phyloP scores from a whole-genome alignment of 2,888 invertebrate species.

The Scotopteryx bipunctaria region DNA sequence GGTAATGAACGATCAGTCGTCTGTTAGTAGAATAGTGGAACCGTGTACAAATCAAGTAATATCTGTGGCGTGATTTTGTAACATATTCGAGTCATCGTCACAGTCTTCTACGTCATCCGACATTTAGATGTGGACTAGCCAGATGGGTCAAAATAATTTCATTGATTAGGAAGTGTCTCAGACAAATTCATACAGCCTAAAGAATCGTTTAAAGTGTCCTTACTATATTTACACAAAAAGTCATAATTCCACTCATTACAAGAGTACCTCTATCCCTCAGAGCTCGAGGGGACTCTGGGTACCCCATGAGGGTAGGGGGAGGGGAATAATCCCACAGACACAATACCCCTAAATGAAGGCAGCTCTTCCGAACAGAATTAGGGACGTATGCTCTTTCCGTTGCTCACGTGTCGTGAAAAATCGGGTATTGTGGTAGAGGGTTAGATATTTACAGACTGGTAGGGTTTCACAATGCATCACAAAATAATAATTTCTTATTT shows the following conservation, averaged over 20 bases:
- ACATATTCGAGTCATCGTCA: no score
- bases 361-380: slow-evolving; percentile 57
- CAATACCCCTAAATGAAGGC: slow-evolving; percentile 64
- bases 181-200: no score
- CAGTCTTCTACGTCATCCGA: no score
- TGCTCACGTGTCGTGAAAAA: slow-evolving; percentile 49
- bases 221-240: slow-evolving; percentile 61
- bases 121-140: no score
- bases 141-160: no score
- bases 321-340: slow-evolving; percentile 62
- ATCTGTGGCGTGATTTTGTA: no score
- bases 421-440: slow-evolving; percentile 18
- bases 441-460: background rate
- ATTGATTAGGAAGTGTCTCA: no score
- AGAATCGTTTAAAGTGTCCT: slow-evolving; percentile 37
- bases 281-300: slow-evolving; percentile 38
- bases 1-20: no score
- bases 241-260: slow-evolving; percentile 72
- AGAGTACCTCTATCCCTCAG: slow-evolving; percentile 42
- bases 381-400: slow-evolving; percentile 50
- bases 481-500: no score
- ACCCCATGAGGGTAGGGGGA: slow-evolving; percentile 8
- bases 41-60: no score
- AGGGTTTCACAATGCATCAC: no score
- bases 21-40: no score